A percentile compares a stretch with the other conserved stretches of the same genome.
Conservation (phyloP, 2,797 vertebrate genomes). For the Tenualosa thibaudeaui region DNA sequence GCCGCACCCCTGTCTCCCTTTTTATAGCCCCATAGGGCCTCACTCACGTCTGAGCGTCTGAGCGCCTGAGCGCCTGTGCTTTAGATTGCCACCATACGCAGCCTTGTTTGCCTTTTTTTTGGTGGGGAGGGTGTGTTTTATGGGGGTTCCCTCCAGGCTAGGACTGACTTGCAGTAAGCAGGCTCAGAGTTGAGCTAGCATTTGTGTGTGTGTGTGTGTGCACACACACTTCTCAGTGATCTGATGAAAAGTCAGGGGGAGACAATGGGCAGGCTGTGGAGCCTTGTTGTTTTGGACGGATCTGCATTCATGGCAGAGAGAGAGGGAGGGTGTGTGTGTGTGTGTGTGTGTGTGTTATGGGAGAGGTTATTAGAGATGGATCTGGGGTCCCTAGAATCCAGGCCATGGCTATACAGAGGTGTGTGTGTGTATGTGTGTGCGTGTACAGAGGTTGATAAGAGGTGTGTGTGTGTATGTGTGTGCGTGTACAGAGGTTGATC, state of each 20-base stretch:
- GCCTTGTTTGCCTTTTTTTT: not conserved
- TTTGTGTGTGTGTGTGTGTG: not conserved
- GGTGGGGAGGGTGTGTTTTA: not conserved
- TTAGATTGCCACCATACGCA: slow-evolving; percentile 6
- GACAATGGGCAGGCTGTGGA: slow-evolving; percentile 35
- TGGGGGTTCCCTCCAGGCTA: not conserved
- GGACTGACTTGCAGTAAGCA: not conserved
- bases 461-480: too few relatives aligned
- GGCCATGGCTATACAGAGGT: too few relatives aligned
- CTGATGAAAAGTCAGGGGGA: slow-evolving; percentile 45
- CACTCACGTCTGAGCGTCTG: not conserved
- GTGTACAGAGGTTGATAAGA: too few relatives aligned
- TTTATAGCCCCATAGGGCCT: not conserved
- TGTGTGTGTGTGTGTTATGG: too few relatives aligned
- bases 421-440: too few relatives aligned
- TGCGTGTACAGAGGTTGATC: too few relatives aligned
- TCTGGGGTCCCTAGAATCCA: too few relatives aligned
- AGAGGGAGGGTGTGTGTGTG: not conserved
- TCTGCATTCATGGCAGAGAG: slow-evolving; percentile 31
- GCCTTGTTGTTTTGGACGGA: slow-evolving; percentile 35
- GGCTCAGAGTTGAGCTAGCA: not conserved
- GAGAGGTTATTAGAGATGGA: too few relatives aligned
- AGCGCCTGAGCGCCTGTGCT: not conserved
- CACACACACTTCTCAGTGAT: slow-evolving; percentile 44
- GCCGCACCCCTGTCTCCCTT: not conserved